Conservation (phyloP, 2,888 invertebrate genomes). For the Orgyia antiqua region DNA sequence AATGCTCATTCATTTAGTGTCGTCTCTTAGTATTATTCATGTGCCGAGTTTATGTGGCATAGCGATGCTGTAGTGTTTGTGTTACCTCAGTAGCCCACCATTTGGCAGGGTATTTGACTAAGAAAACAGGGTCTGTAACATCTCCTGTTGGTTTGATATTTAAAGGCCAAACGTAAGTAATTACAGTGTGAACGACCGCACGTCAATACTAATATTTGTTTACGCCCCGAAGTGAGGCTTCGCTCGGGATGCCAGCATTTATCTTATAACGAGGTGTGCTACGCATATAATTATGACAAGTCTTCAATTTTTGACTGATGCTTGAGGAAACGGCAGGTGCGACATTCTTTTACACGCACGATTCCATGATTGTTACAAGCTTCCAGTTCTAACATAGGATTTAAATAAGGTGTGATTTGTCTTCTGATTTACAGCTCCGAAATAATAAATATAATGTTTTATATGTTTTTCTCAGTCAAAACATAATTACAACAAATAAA, state of each 20-base stretch:
- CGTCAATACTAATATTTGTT: conserved; percentile 71
- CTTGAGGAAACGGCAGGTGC: conserved; percentile 47
- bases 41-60: no score
- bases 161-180: no score
- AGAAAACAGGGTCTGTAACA: no score
- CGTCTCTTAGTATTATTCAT: no score
- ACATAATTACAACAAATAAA: neutral
- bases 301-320: conserved; percentile 41
- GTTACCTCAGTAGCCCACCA: no score
- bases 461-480: neutral
- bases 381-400: conserved; percentile 12
- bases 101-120: no score
- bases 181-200: conserved; percentile 45
- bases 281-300: conserved; percentile 53
- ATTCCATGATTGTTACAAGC: conserved; percentile 20
- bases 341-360: conserved; percentile 26
- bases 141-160: no score
- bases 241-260: conserved; percentile 41
- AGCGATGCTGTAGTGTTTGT: no score
- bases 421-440: conserved; percentile 9
- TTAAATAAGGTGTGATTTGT: conserved; percentile 12
- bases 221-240: conserved; percentile 53
- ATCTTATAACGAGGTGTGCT: conserved; percentile 52
- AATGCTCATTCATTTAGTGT: no score
- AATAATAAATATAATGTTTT: neutral